Evolutionary conservation across 2,888 invertebrate species (phyloP).

Genomic region (Molanna angustata): DNA sequence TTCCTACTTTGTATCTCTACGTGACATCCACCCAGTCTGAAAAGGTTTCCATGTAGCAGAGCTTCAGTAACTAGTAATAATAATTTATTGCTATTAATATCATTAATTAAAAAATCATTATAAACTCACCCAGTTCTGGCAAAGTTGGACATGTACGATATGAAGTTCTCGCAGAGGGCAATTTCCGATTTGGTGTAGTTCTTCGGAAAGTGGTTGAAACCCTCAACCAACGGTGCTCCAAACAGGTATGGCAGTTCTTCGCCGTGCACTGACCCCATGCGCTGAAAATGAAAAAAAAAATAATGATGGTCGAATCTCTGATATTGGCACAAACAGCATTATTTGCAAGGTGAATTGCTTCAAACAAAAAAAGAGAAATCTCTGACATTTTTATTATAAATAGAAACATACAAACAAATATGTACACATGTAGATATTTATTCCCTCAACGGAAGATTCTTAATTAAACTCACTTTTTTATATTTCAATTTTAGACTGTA

Average conservation of each 20-base stretch:
- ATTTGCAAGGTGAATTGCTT: neutral
- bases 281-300: conserved; percentile 48
- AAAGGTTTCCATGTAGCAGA: too few relatives aligned
- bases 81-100: too few relatives aligned
- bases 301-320: neutral
- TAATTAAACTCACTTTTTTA: neutral
- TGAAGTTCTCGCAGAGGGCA: conserved; percentile 81
- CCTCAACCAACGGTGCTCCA: conserved; percentile 85
- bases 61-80: too few relatives aligned
- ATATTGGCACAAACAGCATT: neutral
- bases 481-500: too few relatives aligned
- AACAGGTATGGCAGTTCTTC: conserved; percentile 90
- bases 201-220: conserved; percentile 77
- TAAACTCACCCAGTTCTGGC: conserved; percentile 80
- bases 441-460: neutral
- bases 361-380: too few relatives aligned
- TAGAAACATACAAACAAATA: too few relatives aligned
- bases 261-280: conserved; percentile 90
- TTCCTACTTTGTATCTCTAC: too few relatives aligned
- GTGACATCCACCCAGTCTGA: too few relatives aligned
- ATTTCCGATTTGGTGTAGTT: conserved; percentile 88
- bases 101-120: too few relatives aligned
- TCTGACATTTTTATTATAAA: too few relatives aligned
- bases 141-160: conserved; percentile 86
- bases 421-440: neutral